phyloP scores from a whole-genome alignment of 2,888 invertebrate species.

The Stenchaetothrips biformis region DNA sequence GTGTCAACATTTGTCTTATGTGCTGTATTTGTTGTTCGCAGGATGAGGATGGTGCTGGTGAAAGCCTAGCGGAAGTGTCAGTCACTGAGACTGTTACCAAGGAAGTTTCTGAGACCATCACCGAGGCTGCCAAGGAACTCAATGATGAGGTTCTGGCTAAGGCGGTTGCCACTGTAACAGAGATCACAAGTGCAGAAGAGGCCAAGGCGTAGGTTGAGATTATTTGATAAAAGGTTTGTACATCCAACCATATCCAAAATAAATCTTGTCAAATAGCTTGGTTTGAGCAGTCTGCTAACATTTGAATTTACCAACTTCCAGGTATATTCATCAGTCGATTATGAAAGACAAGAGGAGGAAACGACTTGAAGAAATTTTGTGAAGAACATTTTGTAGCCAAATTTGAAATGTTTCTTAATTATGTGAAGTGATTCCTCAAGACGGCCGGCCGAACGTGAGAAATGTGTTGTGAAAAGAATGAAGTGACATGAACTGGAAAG shows the following conservation, averaged over 20 bases:
- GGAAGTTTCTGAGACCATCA: conserved; percentile 4
- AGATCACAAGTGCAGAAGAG: neutral
- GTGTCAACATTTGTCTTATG: neutral
- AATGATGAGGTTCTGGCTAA: neutral
- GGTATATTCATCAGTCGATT: conserved; percentile 12
- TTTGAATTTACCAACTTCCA: neutral
- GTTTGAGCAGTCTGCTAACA: neutral
- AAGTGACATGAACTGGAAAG: conserved; percentile 18
- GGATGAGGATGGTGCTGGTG: conserved; percentile 12
- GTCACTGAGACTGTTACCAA: neutral
- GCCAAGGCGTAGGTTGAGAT: neutral
- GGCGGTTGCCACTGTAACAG: neutral
- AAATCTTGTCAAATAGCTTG: neutral
- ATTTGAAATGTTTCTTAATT: conserved; percentile 22
- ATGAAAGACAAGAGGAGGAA: conserved; percentile 16
- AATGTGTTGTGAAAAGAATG: neutral
- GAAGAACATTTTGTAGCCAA: conserved; percentile 25
- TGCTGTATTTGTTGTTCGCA: neutral
- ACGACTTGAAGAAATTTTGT: conserved; percentile 9
- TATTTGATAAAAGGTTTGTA: neutral
- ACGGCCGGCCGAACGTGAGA: conserved; percentile 19
- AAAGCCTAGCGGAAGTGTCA: neutral
- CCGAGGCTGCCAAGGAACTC: conserved; percentile 5
- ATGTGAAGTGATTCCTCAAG: conserved; percentile 17
- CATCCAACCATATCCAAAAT: no score